These are phyloP conservation scores for Amblyraja radiata DNA, from an alignment of 2,797 vertebrate species.

Conservation along the genomic window DNA sequence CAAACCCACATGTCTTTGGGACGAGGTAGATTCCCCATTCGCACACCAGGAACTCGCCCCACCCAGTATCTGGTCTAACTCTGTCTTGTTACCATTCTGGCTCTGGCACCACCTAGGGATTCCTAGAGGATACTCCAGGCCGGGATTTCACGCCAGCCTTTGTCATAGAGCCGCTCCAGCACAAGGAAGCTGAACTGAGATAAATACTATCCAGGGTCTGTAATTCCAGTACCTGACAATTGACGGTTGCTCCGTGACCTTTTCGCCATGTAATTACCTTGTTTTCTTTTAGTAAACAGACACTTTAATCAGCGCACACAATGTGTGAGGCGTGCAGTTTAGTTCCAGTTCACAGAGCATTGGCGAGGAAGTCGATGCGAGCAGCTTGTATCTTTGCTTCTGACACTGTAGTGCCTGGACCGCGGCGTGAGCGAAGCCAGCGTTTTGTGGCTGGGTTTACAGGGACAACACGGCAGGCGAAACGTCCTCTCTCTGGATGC, in stretches of 20 bases:
- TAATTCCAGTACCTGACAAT: not conserved
- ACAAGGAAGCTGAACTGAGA: not conserved
- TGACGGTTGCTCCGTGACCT: not conserved
- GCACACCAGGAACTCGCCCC: too few species aligned
- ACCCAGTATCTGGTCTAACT: too few species aligned
- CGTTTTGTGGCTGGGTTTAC: not conserved
- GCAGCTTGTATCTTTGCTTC: not conserved
- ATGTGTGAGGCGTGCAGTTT: not conserved
- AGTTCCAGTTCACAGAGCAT: not conserved
- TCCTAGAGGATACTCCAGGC: not conserved
- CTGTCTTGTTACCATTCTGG: not conserved
- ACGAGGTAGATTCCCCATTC: too few species aligned
- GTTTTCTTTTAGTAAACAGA: not conserved
- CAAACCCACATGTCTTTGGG: too few species aligned
- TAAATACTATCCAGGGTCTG: not conserved
- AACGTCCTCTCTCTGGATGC: too few species aligned
- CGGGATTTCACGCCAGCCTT: not conserved
- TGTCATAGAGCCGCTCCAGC: not conserved
- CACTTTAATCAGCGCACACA: not conserved
- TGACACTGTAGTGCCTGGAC: not conserved
- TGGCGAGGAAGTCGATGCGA: not conserved
- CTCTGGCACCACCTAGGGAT: not conserved
- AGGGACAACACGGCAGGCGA: not conserved
- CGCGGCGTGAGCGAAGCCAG: not conserved
- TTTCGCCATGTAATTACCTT: slow-evolving; percentile 25